These are phyloP conservation scores for Enteromius mattozi DNA, from an alignment of 2,797 vertebrate genomes.

Conservation along the genomic window DNA sequence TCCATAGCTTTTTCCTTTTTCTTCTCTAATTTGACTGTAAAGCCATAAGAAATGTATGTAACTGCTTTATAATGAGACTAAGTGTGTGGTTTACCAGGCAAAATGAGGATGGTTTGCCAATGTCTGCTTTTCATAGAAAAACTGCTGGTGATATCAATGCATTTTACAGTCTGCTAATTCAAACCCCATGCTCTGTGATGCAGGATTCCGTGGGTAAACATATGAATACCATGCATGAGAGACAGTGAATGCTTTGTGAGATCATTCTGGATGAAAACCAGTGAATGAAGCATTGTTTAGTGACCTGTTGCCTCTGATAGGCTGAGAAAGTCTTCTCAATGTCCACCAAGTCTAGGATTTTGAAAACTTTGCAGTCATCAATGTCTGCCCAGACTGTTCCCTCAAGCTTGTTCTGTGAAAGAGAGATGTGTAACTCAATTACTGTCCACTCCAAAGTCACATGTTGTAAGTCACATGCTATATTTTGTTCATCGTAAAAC, in stretches of 20 bases:
- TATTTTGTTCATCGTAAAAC: neutral
- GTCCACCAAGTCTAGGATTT: slow-evolving; percentile 93
- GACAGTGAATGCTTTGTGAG: slow-evolving; percentile 37
- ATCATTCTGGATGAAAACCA: slow-evolving; percentile 17
- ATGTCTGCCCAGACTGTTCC: slow-evolving; percentile 94
- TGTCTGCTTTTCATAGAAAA: slow-evolving; percentile 45
- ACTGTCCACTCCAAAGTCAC: neutral
- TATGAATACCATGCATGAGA: slow-evolving; percentile 51
- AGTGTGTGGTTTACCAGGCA: slow-evolving; percentile 30
- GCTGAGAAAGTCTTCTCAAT: slow-evolving; percentile 97
- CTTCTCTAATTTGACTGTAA: slow-evolving; percentile 16
- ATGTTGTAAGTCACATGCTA: neutral
- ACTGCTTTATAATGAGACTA: slow-evolving; percentile 20
- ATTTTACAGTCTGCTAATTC: slow-evolving; percentile 49
- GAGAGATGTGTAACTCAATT: neutral
- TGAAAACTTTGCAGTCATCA: slow-evolving; percentile 91
- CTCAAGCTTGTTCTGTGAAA: slow-evolving; percentile 90
- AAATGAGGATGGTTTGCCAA: slow-evolving; percentile 31
- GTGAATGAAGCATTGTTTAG: slow-evolving; percentile 29
- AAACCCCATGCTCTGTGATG: slow-evolving; percentile 50
- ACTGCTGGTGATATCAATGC: slow-evolving; percentile 37
- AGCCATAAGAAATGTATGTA: neutral
- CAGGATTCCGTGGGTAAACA: slow-evolving; percentile 18
- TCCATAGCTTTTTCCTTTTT: neutral
- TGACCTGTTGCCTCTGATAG: slow-evolving; percentile 98